Base-by-base conservation (phyloP, 2,113 vertebrate genomes). In the Trichomycterus rosablanca region DNA sequence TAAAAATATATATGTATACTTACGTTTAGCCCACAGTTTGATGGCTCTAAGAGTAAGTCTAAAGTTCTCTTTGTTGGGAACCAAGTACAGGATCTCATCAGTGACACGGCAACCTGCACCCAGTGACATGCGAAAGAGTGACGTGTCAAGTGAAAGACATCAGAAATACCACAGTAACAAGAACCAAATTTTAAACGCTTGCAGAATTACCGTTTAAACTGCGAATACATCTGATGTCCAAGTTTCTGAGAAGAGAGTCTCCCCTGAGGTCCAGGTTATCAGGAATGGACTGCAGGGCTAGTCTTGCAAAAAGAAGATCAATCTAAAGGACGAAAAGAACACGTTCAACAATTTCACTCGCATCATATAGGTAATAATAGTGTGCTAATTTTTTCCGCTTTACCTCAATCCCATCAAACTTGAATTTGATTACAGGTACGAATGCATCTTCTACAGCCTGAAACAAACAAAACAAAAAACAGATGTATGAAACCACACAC, bases 1-100 rank as follows among this genome's bases (percentile, higher is more conserved):
- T 20, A 30, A 40, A 10, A 45, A 34, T 3, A 40, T 23, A 23
- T 5, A 1, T 16, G 22, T 15, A 63, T 57, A 89, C 94, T 90
- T 85, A 97, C 95, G 87, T 83, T 99, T 99, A 43, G 96, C 96
- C 96, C 96, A 99, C 45, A 98, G 86, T 80, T 99, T 99, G 67
- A 99, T 89, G 12, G 94, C 95, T 82, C 92, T 87, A 28, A 99
- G 74, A 0, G 95, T 92, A 34, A 97, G 83, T 46, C 93, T 89
- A 79, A 99, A 99, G 78, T 93, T 99, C 67, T 99, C 95, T 83
- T 91, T 93, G 74, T 97, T 93, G 83, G 96, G 95, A 79, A 99
- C 96, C 71, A 99, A 82, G 69, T 92, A 90, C 30, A 99, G 79
- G 73, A 99, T 99, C 82, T 98, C 96, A 83, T 99, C 95, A 12